These are phyloP conservation scores for Sparus aurata DNA, from an alignment of 2,797 vertebrate genomes.

Conservation along the genomic window DNA sequence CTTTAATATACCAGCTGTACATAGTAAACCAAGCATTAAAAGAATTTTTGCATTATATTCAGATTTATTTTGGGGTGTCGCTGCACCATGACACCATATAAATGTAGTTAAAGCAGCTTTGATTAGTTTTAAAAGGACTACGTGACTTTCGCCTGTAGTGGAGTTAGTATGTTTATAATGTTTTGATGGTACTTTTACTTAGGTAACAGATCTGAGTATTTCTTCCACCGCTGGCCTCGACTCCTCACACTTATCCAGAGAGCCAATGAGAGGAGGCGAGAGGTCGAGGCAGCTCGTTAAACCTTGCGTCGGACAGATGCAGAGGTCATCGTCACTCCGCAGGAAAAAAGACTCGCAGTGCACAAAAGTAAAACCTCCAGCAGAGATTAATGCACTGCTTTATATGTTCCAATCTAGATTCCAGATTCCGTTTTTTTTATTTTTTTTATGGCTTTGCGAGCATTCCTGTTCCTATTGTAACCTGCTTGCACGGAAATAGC, in stretches of 20 bases:
- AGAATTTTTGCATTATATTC: no score
- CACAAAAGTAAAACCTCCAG: conserved; percentile 78
- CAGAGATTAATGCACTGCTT: conserved; percentile 79
- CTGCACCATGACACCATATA: neutral
- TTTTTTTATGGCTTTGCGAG: conserved; percentile 77
- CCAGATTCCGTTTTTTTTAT: conserved; percentile 81
- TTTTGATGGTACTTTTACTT: neutral
- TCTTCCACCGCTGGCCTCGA: neutral
- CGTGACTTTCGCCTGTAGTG: neutral
- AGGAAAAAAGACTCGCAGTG: conserved; percentile 39
- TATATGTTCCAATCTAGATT: conserved; percentile 84
- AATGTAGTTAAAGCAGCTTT: neutral
- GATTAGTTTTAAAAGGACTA: neutral
- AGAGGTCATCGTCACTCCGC: conserved; percentile 56
- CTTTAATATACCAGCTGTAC: no score
- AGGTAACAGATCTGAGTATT: neutral
- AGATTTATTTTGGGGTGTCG: neutral
- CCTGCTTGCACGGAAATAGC: conserved; percentile 80
- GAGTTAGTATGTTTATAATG: neutral
- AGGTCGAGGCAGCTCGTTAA: conserved; percentile 61
- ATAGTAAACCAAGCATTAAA: no score
- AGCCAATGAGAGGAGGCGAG: conserved; percentile 37
- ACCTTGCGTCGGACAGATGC: conserved; percentile 60
- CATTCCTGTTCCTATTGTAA: conserved; percentile 82
- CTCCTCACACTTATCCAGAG: conserved; percentile 41